Base-by-base conservation (phyloP, 2,888 invertebrate genomes). In the Augiades crinisus region DNA sequence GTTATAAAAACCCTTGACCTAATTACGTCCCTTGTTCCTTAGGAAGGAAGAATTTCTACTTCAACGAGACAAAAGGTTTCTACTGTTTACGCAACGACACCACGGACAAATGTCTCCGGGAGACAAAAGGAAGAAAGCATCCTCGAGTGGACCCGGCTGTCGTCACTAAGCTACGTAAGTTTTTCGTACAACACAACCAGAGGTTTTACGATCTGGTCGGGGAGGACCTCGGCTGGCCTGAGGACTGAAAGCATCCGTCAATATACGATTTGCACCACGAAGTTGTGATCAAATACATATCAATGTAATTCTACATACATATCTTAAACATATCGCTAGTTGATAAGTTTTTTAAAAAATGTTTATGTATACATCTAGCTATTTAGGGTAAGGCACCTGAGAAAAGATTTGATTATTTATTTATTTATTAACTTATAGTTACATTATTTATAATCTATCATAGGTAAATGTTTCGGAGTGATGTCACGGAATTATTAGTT, bases 61-160 rank as follows among this genome's bases (percentile, higher is more conserved):
- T 97, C 90, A 99, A 99, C 88, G 95, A 95, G 84, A 98, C 97
- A 10, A 98, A 98, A 82, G 98, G 99, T 55, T 98, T 99, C 89
- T 99, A 96, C 85, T 99, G 99, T 79, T 90, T 96, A 71, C 91
- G 96, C 70, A 94, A 96, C 83, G 95, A 96, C 80, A 94, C 94
- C 60, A 93, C 95, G 64, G 92, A 96, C 91, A 92, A 96, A 84
- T 93, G 98, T 92, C 87, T 98, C 86, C 76, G 94, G 75, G 92
- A 95, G 87, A 93, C 98, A 81, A 94, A 96, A 72, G 94, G 96
- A 49, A 91, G 95, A 30, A 92, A 93, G 78, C 97, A 98, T 85
- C 96, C 98, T 4, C 90, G 94, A 27, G 95, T 98, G 8, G 94
- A 95, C 78, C 94, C 95, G 0, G 90, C 93, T 38, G 94, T 96